Evolutionary conservation across 2,888 invertebrate species (phyloP), one percentile per base, ranked within the genome.

Genomic region (Heliconius cydno): DNA sequence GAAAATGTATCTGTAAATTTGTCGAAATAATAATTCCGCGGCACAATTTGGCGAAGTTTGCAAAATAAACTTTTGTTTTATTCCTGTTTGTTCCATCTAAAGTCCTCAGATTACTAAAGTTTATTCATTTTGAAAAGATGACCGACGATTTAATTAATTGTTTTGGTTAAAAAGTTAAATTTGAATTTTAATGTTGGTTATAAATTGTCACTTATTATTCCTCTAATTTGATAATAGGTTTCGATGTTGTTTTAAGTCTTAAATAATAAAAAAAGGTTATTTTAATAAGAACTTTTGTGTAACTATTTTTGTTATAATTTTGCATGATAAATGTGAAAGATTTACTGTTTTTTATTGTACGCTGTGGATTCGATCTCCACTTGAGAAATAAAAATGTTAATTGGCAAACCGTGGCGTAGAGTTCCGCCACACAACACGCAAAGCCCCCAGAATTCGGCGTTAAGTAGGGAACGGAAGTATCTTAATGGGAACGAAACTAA

Each of bases 1-100:
- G 76, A 76, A 76, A 82, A 82, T 74, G 68, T 68, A 79, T 82
- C 72, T 66, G 80, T 79, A 72, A 82, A 82, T 81, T 82, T 81
- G 81, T 81, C 41, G 76, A 80, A 80, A 82, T 79, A 76, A 82
- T 80, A 77, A 78, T 82, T 80, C 68, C 76, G 28, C 57, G 77
- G 65, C 66, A 76, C 77, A 82, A 76, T 82, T 80, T 78, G 52
- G 77, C 73, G 70, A 78, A 82, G 70, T 79, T 82, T 78, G 57
- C 71, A 67, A 67, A 76, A 72, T 52, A 72, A 79, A 81, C 71
- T 81, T 77, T 77, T 77, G 79, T 79, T 77, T 76, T 75, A 70
- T 79, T 77, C 70, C n/a, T 60, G 75, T 73, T 60, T 63, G 60
- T 41, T 71, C 13, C 67, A 77, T 63, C 65, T 25, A 65, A 74